Percentiles rank a stretch among this genome's conserved stretches.
Conservation (phyloP, 2,888 invertebrate species). For the Andricus curvator region DNA sequence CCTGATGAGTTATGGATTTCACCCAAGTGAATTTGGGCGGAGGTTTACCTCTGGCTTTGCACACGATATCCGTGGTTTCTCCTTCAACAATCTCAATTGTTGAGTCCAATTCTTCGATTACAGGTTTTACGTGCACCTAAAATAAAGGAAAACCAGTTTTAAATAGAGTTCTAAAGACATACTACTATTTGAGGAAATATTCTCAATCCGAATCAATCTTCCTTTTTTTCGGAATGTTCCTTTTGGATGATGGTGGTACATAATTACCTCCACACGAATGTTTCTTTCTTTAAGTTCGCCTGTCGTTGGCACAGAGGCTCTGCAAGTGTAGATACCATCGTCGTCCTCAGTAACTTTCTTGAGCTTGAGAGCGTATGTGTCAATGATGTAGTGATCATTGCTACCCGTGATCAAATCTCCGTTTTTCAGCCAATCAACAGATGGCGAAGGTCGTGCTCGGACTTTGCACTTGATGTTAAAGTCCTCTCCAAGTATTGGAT, state of each 20-base stretch:
- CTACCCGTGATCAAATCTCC: constrained; percentile 84
- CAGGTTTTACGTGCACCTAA: constrained; percentile 87
- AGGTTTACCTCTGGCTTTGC: constrained; percentile 91
- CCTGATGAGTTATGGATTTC: constrained; percentile 85
- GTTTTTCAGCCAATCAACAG: constrained; percentile 92
- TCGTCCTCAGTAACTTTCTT: constrained; percentile 89
- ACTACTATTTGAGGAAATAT: too few species aligned
- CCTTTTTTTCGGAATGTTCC: neutral
- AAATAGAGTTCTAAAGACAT: neutral
- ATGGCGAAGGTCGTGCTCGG: constrained; percentile 89
- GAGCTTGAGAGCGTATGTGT: constrained; percentile 87
- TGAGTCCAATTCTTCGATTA: constrained; percentile 83
- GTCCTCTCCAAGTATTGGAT: constrained; percentile 87
- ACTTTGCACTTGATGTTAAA: constrained; percentile 91
- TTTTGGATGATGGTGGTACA: neutral
- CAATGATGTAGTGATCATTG: constrained; percentile 86
- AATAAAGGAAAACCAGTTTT: constrained; percentile 5
- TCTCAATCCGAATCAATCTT: too few species aligned
- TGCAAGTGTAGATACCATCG: constrained; percentile 92
- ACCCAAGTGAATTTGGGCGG: constrained; percentile 92
- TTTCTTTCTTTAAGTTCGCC: constrained; percentile 88
- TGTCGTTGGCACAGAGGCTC: constrained; percentile 89
- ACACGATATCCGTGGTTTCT: constrained; percentile 86
- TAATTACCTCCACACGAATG: constrained; percentile 87
- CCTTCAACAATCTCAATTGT: constrained; percentile 88